Evolutionary conservation across 2,888 invertebrate species (phyloP).

Genomic region (Ophion ellenae): DNA sequence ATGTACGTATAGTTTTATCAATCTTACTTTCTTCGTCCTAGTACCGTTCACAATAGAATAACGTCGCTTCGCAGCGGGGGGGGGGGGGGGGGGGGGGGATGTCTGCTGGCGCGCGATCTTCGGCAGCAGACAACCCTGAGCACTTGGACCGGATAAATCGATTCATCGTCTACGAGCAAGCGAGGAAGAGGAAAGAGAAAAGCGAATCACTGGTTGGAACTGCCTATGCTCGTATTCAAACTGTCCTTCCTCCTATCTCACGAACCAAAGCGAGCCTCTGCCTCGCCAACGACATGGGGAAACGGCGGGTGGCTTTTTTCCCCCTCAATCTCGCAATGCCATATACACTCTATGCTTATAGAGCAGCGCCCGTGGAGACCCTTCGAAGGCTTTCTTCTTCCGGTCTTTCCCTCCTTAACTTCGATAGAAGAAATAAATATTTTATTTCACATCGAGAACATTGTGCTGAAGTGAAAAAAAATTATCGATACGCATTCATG

Average conservation of each 20-base stretch:
- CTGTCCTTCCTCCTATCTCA: slow-evolving; percentile 71
- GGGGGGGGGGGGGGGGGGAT: slow-evolving; percentile 32
- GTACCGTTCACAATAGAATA: slow-evolving; percentile 24
- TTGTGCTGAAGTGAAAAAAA: neutral
- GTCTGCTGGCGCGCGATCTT: slow-evolving; percentile 29
- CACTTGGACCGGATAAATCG: slow-evolving; percentile 70
- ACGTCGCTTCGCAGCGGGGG: slow-evolving; percentile 49
- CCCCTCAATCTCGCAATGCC: slow-evolving; percentile 2
- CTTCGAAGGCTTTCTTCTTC: slow-evolving; percentile 32
- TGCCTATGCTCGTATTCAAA: slow-evolving; percentile 70
- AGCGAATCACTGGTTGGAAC: slow-evolving; percentile 70
- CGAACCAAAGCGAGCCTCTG: slow-evolving; percentile 38
- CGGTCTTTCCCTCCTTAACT: neutral
- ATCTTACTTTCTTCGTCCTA: slow-evolving; percentile 48
- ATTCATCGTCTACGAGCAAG: slow-evolving; percentile 63
- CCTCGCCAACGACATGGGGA: slow-evolving; percentile 56
- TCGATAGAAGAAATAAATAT: slow-evolving; percentile 23
- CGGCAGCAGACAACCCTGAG: slow-evolving; percentile 24
- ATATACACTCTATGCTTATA: slow-evolving; percentile 10
- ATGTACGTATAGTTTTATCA: slow-evolving; percentile 16
- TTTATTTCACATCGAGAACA: slow-evolving; percentile 34
- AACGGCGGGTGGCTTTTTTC: slow-evolving; percentile 42
- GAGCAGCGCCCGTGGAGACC: slow-evolving; percentile 8
- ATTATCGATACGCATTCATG: neutral
- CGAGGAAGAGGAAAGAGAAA: slow-evolving; percentile 14